These are phyloP conservation scores for Acrossocheilus wenchowensis DNA, from an alignment of 2,797 vertebrate genomes.

Conservation along the genomic window DNA sequence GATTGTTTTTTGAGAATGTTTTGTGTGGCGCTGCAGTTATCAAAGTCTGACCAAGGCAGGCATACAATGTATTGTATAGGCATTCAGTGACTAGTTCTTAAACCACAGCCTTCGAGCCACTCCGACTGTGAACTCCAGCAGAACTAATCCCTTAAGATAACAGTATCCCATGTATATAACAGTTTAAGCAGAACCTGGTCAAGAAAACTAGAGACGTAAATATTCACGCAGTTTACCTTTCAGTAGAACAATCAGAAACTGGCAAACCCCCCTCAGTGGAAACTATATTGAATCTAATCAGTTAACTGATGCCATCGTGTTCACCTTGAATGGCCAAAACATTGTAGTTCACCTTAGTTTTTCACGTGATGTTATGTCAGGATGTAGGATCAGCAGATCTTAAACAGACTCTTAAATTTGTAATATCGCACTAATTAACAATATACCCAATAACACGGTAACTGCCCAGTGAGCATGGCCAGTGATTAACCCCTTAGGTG, in stretches of 20 bases:
- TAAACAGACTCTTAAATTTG: not conserved
- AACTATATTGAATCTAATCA: no score
- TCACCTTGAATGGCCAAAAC: not conserved
- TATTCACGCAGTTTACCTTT: no score
- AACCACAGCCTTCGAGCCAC: not conserved
- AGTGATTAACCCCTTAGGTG: conserved; percentile 73
- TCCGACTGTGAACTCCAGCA: not conserved
- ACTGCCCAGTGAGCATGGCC: conserved; percentile 33
- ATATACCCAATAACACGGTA: conserved; percentile 62
- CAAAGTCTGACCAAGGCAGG: not conserved
- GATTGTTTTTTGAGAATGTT: no score
- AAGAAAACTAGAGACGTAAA: no score
- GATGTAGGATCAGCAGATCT: not conserved
- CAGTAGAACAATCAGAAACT: no score
- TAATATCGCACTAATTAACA: conserved; percentile 63
- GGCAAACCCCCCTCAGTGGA: no score
- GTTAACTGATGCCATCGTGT: not conserved
- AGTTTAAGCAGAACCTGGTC: no score
- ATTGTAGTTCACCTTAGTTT: not conserved
- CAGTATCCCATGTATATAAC: no score
- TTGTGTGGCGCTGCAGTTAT: not conserved
- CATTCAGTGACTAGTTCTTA: not conserved
- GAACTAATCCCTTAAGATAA: no score
- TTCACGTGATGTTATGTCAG: not conserved
- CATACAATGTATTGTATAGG: not conserved